A percentile compares a stretch with the other conserved stretches of the same genome.
phyloP scores from a whole-genome alignment of 2,888 invertebrate genomes.

The Adineta ricciae region DNA sequence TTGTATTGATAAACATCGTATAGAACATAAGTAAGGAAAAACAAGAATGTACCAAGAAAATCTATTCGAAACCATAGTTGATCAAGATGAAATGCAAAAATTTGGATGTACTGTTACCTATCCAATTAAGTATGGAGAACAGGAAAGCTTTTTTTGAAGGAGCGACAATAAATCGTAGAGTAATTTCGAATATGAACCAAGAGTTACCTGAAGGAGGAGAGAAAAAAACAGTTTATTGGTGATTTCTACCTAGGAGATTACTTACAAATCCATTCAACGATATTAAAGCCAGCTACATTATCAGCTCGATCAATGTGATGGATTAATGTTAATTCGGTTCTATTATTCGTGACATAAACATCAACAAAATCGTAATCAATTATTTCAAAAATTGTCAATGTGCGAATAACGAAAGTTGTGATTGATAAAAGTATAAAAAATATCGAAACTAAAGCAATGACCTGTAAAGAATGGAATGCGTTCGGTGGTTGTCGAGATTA shows the following conservation, averaged over 20 bases:
- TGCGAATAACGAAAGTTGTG: conserved; percentile 23
- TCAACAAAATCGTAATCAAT: conserved; percentile 23
- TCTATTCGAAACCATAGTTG: background rate
- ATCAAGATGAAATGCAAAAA: background rate
- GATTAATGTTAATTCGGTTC: background rate
- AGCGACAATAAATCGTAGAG: conserved; percentile 24
- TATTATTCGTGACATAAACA: background rate
- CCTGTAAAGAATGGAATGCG: background rate
- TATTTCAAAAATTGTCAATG: conserved; percentile 15
- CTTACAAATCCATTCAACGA: conserved; percentile 3
- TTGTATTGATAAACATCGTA: background rate
- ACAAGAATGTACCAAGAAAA: background rate
- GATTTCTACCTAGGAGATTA: too few relatives aligned
- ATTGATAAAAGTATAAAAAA: conserved; percentile 32
- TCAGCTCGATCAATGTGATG: background rate
- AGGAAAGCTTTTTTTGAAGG: conserved; percentile 23
- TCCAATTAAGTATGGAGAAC: conserved; percentile 25
- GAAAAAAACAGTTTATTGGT: too few relatives aligned
- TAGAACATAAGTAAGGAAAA: conserved; percentile 23
- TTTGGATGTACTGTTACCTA: background rate
- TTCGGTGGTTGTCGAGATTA: too few relatives aligned
- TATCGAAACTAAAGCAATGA: conserved; percentile 24
- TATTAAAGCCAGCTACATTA: background rate
- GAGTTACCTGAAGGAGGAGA: background rate
- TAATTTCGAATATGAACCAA: conserved; percentile 32